Conservation (phyloP, 2,797 vertebrate species). For the Pipistrellus pygmaeus region DNA sequence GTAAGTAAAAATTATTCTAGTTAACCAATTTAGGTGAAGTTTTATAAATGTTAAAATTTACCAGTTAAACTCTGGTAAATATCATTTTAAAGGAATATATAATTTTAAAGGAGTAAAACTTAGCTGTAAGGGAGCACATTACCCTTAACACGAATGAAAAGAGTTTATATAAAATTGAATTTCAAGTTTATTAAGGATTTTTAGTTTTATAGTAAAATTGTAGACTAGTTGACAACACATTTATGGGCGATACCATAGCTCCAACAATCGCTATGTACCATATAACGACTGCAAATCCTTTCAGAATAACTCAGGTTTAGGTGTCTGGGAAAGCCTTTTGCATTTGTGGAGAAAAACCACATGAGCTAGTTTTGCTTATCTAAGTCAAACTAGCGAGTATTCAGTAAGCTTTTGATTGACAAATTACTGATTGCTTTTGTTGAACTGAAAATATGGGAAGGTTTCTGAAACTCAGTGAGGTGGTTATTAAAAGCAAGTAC, state of each 20-base stretch:
- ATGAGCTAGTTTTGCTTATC: neutral
- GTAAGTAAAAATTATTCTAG: too few relatives aligned
- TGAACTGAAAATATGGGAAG: neutral
- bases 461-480: neutral
- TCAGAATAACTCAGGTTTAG: neutral
- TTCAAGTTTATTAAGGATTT: neutral
- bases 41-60: too few relatives aligned
- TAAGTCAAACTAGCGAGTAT: neutral
- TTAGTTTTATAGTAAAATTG: conserved; percentile 22
- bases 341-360: conserved; percentile 9
- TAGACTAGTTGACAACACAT: neutral
- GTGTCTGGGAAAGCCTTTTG: neutral
- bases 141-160: conserved; percentile 23
- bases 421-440: conserved; percentile 12
- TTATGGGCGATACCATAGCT: neutral
- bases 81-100: neutral
- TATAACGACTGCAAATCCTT: neutral
- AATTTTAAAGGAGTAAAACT: neutral
- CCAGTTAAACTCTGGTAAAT: too few relatives aligned
- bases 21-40: too few relatives aligned
- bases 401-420: conserved; percentile 41
- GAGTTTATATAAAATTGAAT: neutral
- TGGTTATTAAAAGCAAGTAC: neutral
- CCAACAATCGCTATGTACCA: neutral
- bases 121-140: neutral